Percentiles rank a stretch among this genome's conserved stretches.
Conservation (phyloP, 2,113 vertebrate genomes). For the Seriola dumerili region DNA sequence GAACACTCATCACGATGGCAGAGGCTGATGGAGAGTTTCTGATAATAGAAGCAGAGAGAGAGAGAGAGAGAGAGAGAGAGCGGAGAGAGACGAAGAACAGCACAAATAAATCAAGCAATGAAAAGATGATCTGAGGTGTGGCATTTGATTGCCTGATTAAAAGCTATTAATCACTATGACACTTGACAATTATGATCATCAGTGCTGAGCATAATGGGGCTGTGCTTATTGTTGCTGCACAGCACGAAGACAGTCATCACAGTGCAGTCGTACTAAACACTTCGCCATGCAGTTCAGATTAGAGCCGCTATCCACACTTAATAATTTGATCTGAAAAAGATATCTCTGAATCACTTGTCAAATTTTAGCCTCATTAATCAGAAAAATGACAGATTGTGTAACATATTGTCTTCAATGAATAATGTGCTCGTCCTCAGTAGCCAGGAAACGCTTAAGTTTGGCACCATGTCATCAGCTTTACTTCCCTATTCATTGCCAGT, state of each 20-base stretch:
- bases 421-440: not conserved
- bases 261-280: not conserved
- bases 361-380: too few relatives aligned
- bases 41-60: not conserved
- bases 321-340: not conserved
- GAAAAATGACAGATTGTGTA: not conserved
- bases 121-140: conserved; percentile 27
- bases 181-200: not conserved
- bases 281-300: not conserved
- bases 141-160: conserved; percentile 38
- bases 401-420: not conserved
- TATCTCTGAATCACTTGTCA: too few relatives aligned
- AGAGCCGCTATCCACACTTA: not conserved
- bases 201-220: conserved; percentile 18
- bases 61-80: not conserved
- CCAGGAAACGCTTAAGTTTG: not conserved
- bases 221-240: not conserved
- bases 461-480: conserved; percentile 4
- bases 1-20: not conserved
- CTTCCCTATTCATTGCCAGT: conserved; percentile 21
- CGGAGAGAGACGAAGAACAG: not conserved
- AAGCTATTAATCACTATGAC: conserved; percentile 42
- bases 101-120: conserved; percentile 8
- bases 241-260: not conserved
- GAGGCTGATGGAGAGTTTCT: conserved; percentile 12